Evolutionary conservation across 2,797 vertebrate species (phyloP).

Genomic region (Peromyscus attwateri): DNA sequence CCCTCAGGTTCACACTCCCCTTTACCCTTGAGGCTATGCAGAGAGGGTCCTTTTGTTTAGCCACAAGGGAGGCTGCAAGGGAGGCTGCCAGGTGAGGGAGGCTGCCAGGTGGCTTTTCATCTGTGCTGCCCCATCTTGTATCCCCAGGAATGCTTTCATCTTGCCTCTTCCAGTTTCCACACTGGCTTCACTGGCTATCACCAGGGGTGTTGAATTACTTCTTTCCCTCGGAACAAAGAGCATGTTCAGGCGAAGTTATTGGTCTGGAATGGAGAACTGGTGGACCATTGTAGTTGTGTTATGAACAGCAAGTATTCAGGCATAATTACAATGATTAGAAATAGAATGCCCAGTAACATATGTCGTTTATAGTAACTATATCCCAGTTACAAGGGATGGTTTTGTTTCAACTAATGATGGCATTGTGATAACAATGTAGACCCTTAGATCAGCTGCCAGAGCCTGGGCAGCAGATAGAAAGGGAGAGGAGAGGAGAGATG

Average conservation of each 20-base stretch:
- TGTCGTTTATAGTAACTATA: constrained; percentile 72
- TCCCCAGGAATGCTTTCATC: constrained; percentile 67
- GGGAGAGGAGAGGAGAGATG: neutral
- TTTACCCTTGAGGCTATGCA: neutral
- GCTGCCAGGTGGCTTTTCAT: constrained; percentile 70
- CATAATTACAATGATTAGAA: constrained; percentile 76
- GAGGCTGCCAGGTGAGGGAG: constrained; percentile 63
- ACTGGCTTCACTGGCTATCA: constrained; percentile 59
- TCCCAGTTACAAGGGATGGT: constrained; percentile 77
- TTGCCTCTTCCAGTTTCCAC: constrained; percentile 55
- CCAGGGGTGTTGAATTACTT: constrained; percentile 70
- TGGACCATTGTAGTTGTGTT: constrained; percentile 65
- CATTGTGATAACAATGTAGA: constrained; percentile 36
- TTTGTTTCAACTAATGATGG: constrained; percentile 74
- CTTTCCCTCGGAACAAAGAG: constrained; percentile 69
- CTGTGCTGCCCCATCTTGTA: neutral
- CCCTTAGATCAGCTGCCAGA: constrained; percentile 68
- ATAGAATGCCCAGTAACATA: constrained; percentile 72
- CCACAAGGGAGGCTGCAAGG: neutral
- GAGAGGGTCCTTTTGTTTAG: constrained; percentile 71
- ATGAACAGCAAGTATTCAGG: constrained; percentile 72
- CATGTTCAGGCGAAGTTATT: constrained; percentile 77
- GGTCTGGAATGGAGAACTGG: constrained; percentile 76
- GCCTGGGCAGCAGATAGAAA: neutral
- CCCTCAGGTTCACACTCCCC: constrained; percentile 1